A percentile compares a stretch with the other conserved stretches of the same genome.
These are phyloP conservation scores for Embidobia sp. DNA, from an alignment of 2,888 invertebrate species.

Conservation along the genomic window DNA sequence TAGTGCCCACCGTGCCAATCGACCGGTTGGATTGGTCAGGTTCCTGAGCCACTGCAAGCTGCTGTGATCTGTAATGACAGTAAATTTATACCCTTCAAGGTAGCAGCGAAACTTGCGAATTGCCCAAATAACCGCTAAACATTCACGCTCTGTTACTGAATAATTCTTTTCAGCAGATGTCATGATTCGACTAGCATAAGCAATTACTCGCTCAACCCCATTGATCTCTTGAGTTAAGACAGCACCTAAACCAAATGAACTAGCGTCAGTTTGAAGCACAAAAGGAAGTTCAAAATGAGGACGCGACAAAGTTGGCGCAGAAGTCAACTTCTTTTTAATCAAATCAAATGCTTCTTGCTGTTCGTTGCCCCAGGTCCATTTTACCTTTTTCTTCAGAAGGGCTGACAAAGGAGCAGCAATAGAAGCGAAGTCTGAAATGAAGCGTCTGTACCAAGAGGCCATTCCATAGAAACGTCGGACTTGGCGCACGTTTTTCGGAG, in stretches of 20 bases:
- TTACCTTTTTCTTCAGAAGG: not conserved
- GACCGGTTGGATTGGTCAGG: slow-evolving; percentile 61
- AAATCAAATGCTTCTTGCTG: not conserved
- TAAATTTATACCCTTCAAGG: slow-evolving; percentile 63
- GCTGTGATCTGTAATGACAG: slow-evolving; percentile 65
- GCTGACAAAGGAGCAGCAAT: not conserved
- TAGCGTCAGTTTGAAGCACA: slow-evolving; percentile 1
- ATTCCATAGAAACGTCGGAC: slow-evolving; percentile 69
- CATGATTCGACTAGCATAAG: slow-evolving; percentile 64
- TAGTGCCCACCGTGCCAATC: slow-evolving; percentile 40
- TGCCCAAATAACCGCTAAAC: slow-evolving; percentile 64
- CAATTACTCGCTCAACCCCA: slow-evolving; percentile 59
- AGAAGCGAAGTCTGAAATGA: not conserved
- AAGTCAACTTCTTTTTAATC: not conserved
- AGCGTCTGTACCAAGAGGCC: slow-evolving; percentile 14
- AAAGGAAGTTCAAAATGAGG: slow-evolving; percentile 1
- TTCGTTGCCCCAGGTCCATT: not conserved
- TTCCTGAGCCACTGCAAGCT: slow-evolving; percentile 64
- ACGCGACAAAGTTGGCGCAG: not conserved
- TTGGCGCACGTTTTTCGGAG: slow-evolving; percentile 32
- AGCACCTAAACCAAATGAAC: slow-evolving; percentile 41
- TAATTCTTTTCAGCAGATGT: slow-evolving; percentile 61
- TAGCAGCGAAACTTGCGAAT: slow-evolving; percentile 62
- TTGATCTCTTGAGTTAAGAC: slow-evolving; percentile 64
- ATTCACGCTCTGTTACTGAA: slow-evolving; percentile 66